Conservation (phyloP, 2,888 invertebrate genomes). For the Periphyllus acericola region DNA sequence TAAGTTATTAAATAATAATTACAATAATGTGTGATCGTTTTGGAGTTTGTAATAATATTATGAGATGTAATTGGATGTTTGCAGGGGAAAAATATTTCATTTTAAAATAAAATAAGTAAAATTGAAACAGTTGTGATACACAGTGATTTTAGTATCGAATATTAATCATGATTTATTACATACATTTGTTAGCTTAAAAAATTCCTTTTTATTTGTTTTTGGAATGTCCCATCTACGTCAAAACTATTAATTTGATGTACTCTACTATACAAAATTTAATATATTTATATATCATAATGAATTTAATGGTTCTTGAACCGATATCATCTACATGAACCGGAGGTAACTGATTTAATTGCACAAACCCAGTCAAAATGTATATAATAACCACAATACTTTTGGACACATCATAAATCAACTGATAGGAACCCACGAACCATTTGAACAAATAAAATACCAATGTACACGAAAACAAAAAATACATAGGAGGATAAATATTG, state of each 20-base stretch:
- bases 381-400: conserved; percentile 49
- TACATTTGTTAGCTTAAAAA: conserved; percentile 36
- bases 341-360: conserved; percentile 61
- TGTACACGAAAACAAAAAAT: conserved; percentile 51
- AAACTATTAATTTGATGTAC: conserved; percentile 16
- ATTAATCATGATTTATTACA: conserved; percentile 44
- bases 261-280: not conserved
- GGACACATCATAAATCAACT: conserved; percentile 57
- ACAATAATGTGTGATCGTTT: conserved; percentile 8
- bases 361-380: conserved; percentile 53
- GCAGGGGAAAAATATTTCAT: not conserved
- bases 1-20: conserved; percentile 21
- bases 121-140: conserved; percentile 49
- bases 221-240: conserved; percentile 24
- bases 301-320: conserved; percentile 14
- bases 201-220: not conserved
- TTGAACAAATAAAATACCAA: conserved; percentile 58
- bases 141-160: conserved; percentile 38
- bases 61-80: not conserved
- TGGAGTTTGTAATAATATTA: conserved; percentile 24
- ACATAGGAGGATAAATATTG: conserved; percentile 57
- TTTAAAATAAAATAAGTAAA: conserved; percentile 25
- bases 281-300: not conserved
- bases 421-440: conserved; percentile 61
- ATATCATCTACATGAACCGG: conserved; percentile 21